Evolutionary conservation across 2,888 invertebrate genomes (phyloP).

Genomic region (Diploptera punctata): DNA sequence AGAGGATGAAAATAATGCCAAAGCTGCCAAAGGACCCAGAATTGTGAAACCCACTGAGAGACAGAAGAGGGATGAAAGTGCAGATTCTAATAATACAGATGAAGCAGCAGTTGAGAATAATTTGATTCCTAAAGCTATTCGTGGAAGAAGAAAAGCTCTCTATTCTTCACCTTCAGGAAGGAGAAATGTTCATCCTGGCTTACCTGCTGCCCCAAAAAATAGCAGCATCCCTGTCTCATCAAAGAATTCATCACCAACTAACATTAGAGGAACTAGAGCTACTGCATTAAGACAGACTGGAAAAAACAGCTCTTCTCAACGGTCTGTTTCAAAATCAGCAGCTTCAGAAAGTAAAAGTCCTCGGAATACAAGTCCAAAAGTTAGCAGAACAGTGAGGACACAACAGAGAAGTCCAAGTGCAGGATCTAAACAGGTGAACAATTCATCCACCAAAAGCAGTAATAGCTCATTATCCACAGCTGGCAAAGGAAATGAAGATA

Average conservation of each 20-base stretch:
- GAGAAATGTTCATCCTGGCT: conserved; percentile 52
- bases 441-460: conserved; percentile 30
- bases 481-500: conserved; percentile 13
- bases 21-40: conserved; percentile 52
- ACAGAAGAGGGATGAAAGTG: conserved; percentile 48
- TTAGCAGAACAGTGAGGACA: neutral
- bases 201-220: conserved; percentile 39
- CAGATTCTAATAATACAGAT: conserved; percentile 50
- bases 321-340: conserved; percentile 47
- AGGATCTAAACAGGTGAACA: conserved; percentile 41
- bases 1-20: conserved; percentile 39
- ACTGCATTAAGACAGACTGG: conserved; percentile 49
- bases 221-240: conserved; percentile 46
- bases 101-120: conserved; percentile 39
- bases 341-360: conserved; percentile 48
- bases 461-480: conserved; percentile 18
- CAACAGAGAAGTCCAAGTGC: conserved; percentile 48
- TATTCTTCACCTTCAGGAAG: conserved; percentile 68
- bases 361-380: conserved; percentile 32
- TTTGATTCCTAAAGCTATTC: conserved; percentile 62
- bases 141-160: conserved; percentile 72
- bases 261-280: conserved; percentile 48
- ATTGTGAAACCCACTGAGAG: conserved; percentile 58
- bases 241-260: neutral
- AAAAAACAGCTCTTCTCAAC: conserved; percentile 49